Conservation (phyloP, 2,888 invertebrate genomes). For the Allacma fusca region DNA sequence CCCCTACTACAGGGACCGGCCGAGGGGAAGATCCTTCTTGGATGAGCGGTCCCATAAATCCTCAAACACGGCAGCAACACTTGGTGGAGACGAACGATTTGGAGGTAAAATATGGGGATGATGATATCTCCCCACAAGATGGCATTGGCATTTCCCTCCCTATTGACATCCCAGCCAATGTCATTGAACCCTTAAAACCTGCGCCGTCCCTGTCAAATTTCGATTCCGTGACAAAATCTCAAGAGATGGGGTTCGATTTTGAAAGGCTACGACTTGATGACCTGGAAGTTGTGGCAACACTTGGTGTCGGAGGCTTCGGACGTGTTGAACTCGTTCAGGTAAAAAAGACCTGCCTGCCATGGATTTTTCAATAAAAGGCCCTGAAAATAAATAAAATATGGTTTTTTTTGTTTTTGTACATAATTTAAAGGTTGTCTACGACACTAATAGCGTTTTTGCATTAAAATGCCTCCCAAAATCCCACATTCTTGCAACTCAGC, state of each 20-base stretch:
- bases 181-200: conserved; percentile 24
- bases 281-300: conserved; percentile 80
- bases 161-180: conserved; percentile 16
- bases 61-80: background rate
- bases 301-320: conserved; percentile 93
- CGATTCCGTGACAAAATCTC: background rate
- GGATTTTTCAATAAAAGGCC: no score
- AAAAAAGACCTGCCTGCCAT: background rate
- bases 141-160: background rate
- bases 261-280: conserved; percentile 77
- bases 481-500: conserved; percentile 86
- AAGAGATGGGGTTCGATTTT: conserved; percentile 66
- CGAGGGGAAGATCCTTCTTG: background rate
- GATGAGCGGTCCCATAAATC: background rate
- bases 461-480: conserved; percentile 88
- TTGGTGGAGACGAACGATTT: conserved; percentile 20
- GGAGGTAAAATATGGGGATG: conserved; percentile 20
- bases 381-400: no score
- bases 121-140: conserved; percentile 15
- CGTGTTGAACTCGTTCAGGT: conserved; percentile 78
- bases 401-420: no score
- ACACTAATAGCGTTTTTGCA: conserved; percentile 70
- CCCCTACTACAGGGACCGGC: background rate
- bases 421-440: conserved; percentile 50
- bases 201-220: conserved; percentile 11